phyloP scores from a whole-genome alignment of 2,888 invertebrate genomes.

The Onthophagus sagittarius region DNA sequence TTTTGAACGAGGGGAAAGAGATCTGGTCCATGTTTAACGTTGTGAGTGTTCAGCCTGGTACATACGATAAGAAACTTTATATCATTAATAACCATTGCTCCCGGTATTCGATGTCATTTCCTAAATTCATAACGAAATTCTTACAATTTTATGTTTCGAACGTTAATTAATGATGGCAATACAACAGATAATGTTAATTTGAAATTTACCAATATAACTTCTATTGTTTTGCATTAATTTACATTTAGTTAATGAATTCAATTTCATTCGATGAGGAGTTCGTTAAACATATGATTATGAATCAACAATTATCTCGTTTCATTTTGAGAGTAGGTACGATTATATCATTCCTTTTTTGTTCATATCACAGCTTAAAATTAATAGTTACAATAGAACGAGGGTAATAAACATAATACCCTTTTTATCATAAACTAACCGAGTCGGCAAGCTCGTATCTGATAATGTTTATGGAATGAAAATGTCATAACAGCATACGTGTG shows the following conservation, averaged over 20 bases:
- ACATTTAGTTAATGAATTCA: background rate
- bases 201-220: background rate
- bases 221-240: background rate
- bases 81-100: background rate
- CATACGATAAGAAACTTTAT: background rate
- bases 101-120: background rate
- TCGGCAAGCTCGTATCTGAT: background rate
- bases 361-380: background rate
- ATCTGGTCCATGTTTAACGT: background rate
- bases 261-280: background rate
- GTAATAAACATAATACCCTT: background rate
- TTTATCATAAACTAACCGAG: background rate
- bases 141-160: background rate
- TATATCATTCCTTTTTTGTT: no score
- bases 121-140: background rate
- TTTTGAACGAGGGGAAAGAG: background rate
- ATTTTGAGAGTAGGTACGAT: background rate
- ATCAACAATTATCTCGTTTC: background rate
- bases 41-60: background rate
- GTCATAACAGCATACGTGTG: slow-evolving; percentile 5
- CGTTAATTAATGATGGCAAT: no score
- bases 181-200: background rate
- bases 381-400: background rate
- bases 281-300: background rate
- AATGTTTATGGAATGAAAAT: slow-evolving; percentile 7